phyloP scores from a whole-genome alignment of 2,888 invertebrate genomes.

The Calameuta filiformis region DNA sequence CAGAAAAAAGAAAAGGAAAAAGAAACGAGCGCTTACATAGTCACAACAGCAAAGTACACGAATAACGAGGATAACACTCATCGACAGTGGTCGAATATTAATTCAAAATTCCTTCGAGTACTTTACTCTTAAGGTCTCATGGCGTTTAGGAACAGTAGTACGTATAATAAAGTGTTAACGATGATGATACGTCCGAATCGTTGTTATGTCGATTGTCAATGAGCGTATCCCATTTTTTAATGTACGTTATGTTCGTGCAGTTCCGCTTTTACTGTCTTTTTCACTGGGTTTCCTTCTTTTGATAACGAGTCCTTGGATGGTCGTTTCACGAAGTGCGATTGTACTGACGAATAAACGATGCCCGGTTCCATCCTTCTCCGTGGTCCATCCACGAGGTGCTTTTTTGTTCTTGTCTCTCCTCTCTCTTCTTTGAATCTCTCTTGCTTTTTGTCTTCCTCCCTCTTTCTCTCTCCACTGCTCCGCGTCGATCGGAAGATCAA shows the following conservation, averaged over 20 bases:
- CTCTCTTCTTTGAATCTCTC: not conserved
- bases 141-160: not conserved
- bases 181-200: not conserved
- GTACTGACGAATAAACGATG: not conserved
- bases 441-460: not conserved
- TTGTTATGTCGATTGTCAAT: not conserved
- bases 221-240: not conserved
- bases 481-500: not conserved
- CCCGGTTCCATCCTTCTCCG: not conserved
- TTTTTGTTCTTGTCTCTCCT: not conserved
- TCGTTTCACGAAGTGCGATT: not conserved
- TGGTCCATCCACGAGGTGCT: not conserved
- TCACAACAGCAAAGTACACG: not conserved
- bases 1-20: constrained; percentile 27
- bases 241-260: not conserved
- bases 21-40: not conserved
- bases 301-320: not conserved
- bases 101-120: not conserved
- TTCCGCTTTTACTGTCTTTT: not conserved
- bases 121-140: not conserved
- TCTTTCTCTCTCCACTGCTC: not conserved
- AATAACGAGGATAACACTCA: not conserved
- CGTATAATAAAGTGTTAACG: not conserved
- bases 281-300: not conserved
- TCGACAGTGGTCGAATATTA: not conserved